Percentiles rank a stretch among this genome's conserved stretches.
phyloP scores from a whole-genome alignment of 2,797 vertebrate species.

The Apogon hyalosoma region DNA sequence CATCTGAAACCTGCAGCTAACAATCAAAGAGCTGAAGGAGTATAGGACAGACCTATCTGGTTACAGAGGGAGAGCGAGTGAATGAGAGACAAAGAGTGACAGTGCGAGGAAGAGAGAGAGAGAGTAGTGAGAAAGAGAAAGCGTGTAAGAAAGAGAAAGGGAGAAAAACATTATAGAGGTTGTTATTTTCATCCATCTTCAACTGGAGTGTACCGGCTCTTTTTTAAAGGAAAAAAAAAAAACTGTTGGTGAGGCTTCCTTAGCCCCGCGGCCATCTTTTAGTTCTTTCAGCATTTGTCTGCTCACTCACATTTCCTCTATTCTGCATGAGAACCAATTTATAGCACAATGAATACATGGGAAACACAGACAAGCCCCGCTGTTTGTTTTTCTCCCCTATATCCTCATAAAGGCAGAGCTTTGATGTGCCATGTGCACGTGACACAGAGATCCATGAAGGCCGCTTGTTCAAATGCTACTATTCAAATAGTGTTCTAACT shows the following conservation, averaged over 20 bases:
- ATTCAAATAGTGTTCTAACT: conserved; percentile 2
- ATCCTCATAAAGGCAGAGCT: conserved; percentile 19
- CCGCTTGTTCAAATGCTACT: conserved; percentile 15
- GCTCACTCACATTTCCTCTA: conserved; percentile 43
- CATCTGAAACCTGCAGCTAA: conserved; percentile 85
- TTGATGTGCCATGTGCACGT: conserved; percentile 20
- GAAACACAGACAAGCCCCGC: conserved; percentile 5
- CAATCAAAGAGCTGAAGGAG: conserved; percentile 83
- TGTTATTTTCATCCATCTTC: conserved; percentile 46
- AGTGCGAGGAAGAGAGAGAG: conserved; percentile 55
- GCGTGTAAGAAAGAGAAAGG: conserved; percentile 50
- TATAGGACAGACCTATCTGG: conserved; percentile 80
- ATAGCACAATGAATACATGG: conserved; percentile 29
- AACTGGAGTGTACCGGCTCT: conserved; percentile 20
- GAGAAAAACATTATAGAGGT: conserved; percentile 44
- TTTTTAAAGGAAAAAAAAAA: conserved; percentile 8
- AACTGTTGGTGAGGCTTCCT: conserved; percentile 10
- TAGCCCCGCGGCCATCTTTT: background rate
- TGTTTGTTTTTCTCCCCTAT: conserved; percentile 32
- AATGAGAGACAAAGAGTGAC: conserved; percentile 78
- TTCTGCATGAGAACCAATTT: conserved; percentile 50
- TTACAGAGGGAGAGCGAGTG: conserved; percentile 77
- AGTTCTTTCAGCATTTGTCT: conserved; percentile 7
- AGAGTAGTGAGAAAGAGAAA: conserved; percentile 56
- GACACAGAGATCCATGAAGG: conserved; percentile 14